These are phyloP conservation scores for Drosophila vallismaia DNA, from an alignment of 2,888 invertebrate species.

Conservation along the genomic window DNA sequence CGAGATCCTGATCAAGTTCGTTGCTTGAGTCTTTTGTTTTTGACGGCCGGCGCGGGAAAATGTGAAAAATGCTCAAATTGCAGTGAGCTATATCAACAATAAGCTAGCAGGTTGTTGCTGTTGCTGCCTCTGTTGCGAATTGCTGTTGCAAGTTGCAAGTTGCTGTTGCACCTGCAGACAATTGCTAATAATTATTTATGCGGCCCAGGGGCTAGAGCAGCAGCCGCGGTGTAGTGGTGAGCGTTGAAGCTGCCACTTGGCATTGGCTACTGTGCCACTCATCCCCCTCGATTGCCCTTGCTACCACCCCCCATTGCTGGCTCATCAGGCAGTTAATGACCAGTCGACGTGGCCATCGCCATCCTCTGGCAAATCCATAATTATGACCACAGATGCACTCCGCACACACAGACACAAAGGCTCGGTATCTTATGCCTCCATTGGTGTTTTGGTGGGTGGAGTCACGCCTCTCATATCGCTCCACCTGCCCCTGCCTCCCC, in stretches of 20 bases:
- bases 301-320: slow-evolving; percentile 37
- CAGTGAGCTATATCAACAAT: slow-evolving; percentile 72
- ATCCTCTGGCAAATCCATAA: slow-evolving; percentile 73
- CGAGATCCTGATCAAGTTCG: slow-evolving; percentile 60
- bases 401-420: not conserved
- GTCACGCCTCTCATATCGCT: slow-evolving; percentile 59
- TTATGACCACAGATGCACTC: slow-evolving; percentile 57
- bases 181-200: slow-evolving; percentile 81
- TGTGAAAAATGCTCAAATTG: slow-evolving; percentile 78
- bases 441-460: slow-evolving; percentile 64
- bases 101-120: slow-evolving; percentile 65
- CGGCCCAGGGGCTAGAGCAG: slow-evolving; percentile 61
- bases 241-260: slow-evolving; percentile 52
- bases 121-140: slow-evolving; percentile 6
- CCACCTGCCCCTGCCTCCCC: slow-evolving; percentile 28
- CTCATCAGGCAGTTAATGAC: slow-evolving; percentile 80
- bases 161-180: slow-evolving; percentile 77
- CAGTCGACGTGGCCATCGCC: slow-evolving; percentile 65
- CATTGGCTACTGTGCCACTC: slow-evolving; percentile 73
- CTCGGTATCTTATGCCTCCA: slow-evolving; percentile 9
- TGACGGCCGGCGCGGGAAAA: slow-evolving; percentile 46
- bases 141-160: slow-evolving; percentile 33
- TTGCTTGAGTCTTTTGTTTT: slow-evolving; percentile 79
- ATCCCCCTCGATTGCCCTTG: slow-evolving; percentile 16
- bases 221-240: slow-evolving; percentile 10